Evolutionary conservation across 2,797 vertebrate species (phyloP).

Genomic region (Acanthurus tractus): DNA sequence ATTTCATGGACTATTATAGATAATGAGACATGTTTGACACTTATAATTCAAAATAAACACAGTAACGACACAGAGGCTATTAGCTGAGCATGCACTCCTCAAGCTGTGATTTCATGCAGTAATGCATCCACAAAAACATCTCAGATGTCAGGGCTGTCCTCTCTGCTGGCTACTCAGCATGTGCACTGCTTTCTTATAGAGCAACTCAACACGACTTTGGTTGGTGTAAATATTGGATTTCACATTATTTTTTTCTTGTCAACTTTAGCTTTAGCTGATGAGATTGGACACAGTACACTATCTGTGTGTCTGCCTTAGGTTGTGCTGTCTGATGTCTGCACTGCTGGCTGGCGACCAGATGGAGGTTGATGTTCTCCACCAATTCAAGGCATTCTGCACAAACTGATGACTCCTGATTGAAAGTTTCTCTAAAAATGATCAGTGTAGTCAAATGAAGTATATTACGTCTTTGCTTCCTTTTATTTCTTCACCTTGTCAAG

Average conservation of each 20-base stretch:
- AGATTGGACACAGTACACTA: background rate
- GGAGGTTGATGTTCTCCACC: background rate
- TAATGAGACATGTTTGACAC: background rate
- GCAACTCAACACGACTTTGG: background rate
- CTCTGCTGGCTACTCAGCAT: background rate
- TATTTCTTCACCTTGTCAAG: background rate
- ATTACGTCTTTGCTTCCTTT: background rate
- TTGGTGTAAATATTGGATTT: background rate
- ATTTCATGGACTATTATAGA: background rate
- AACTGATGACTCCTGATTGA: background rate
- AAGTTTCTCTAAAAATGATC: background rate
- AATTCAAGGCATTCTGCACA: background rate
- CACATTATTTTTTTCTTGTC: background rate
- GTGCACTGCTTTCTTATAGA: background rate
- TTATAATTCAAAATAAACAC: background rate
- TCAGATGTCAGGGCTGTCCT: background rate
- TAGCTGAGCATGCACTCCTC: background rate
- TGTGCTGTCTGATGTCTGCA: background rate
- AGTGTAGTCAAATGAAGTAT: background rate
- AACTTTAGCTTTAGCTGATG: background rate
- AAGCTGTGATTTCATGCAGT: conserved; percentile 1
- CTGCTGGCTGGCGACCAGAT: no score
- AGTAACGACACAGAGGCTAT: background rate
- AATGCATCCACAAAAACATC: background rate
- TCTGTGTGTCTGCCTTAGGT: no score